Conservation (phyloP, 1,140 invertebrate genomes). For the Calosoma granatense region DNA sequence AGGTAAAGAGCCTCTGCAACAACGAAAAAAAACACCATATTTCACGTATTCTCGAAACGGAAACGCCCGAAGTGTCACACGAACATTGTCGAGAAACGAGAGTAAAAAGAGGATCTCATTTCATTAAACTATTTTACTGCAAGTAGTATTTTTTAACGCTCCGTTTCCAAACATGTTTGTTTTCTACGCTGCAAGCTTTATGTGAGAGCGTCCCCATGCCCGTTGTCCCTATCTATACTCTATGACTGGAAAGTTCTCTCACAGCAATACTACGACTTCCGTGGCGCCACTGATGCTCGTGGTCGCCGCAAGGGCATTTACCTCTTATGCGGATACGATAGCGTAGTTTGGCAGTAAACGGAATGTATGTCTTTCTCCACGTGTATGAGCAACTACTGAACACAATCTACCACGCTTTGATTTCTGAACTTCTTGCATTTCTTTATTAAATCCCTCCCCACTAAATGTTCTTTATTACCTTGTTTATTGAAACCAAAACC, state of each 20-base stretch:
- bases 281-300: not conserved
- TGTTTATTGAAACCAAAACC: no score
- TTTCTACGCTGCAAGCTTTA: conserved; percentile 2
- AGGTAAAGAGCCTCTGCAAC: not conserved
- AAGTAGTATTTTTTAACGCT: not conserved
- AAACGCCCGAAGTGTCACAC: not conserved
- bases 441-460: no score
- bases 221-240: no score
- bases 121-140: conserved; percentile 4
- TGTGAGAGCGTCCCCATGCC: not conserved
- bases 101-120: not conserved
- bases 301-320: not conserved
- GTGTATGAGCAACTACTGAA: no score
- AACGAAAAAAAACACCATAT: not conserved
- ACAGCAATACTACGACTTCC: no score
- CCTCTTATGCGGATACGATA: no score
- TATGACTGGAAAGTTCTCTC: no score
- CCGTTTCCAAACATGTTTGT: conserved; percentile 1
- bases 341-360: no score
- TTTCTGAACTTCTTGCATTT: no score
- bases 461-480: no score
- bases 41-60: not conserved
- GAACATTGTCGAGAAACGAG: not conserved
- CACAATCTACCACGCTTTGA: no score
- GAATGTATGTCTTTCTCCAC: no score